Evolutionary conservation across 2,888 invertebrate genomes (phyloP).

Genomic region (Melanostoma mellinum): DNA sequence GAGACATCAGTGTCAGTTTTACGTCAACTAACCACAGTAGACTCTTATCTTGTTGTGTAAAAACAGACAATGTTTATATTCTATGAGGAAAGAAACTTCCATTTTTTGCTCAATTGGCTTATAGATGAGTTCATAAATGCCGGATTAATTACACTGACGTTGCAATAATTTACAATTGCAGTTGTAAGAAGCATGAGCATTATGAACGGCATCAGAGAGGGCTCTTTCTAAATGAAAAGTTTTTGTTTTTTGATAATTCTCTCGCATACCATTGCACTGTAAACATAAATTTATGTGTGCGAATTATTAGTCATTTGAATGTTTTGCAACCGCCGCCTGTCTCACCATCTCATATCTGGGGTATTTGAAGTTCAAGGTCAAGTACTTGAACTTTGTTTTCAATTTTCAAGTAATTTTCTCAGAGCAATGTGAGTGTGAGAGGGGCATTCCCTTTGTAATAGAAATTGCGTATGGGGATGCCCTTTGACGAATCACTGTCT

Average conservation of each 20-base stretch:
- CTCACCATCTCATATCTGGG: background rate
- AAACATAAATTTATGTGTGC: too few relatives aligned
- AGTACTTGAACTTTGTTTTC: background rate
- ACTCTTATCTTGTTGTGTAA: slow-evolving; percentile 9
- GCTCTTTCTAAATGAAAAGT: too few relatives aligned
- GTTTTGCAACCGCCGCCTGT: slow-evolving; percentile 3
- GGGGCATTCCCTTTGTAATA: background rate
- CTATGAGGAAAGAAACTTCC: background rate
- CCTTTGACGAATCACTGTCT: background rate
- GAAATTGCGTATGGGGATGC: background rate
- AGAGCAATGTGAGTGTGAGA: background rate
- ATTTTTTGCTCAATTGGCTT: slow-evolving; percentile 3
- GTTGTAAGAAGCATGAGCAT: background rate
- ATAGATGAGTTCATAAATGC: background rate
- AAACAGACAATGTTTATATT: background rate
- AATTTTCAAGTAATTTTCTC: background rate
- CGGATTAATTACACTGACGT: slow-evolving; percentile 19
- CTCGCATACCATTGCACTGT: too few relatives aligned
- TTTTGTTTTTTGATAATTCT: too few relatives aligned
- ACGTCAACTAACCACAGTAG: too few relatives aligned
- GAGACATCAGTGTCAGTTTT: too few relatives aligned
- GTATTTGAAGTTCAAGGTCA: slow-evolving; percentile 20
- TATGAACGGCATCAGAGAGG: too few relatives aligned
- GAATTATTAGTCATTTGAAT: slow-evolving; percentile 3
- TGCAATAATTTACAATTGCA: background rate